A percentile compares a stretch with the other conserved stretches of the same genome.
These are phyloP conservation scores for Drosophila pallidifrons DNA, from an alignment of 1,140 invertebrate species.

Conservation along the genomic window DNA sequence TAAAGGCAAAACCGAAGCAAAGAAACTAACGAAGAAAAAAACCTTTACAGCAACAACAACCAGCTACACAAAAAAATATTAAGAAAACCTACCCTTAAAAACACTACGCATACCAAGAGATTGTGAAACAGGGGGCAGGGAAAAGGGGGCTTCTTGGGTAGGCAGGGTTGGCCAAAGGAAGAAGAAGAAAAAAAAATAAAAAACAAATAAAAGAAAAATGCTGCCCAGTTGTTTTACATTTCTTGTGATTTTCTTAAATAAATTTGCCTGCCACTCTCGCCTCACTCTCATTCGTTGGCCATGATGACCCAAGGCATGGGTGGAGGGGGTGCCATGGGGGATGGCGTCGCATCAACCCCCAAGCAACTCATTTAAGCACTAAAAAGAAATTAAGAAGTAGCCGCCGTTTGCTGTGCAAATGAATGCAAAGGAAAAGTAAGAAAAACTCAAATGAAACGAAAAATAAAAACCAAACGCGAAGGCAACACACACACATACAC, in stretches of 20 bases:
- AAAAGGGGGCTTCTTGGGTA: too few species aligned
- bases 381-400: conserved; percentile 83
- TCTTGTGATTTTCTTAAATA: conserved; percentile 79
- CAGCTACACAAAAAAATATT: conserved; percentile 17
- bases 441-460: conserved; percentile 37
- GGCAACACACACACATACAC: conserved; percentile 12
- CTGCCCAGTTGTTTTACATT: conserved; percentile 81
- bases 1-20: conserved; percentile 52
- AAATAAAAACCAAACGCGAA: conserved; percentile 37
- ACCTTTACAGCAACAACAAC: conserved; percentile 47
- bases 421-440: conserved; percentile 61
- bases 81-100: conserved; percentile 58
- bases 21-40: conserved; percentile 39
- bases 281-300: background rate
- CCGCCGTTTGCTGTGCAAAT: conserved; percentile 52
- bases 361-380: conserved; percentile 75
- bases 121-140: background rate
- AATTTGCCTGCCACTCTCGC: conserved; percentile 58
- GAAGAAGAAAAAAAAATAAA: conserved; percentile 31
- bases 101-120: conserved; percentile 7
- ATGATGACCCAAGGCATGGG: background rate
- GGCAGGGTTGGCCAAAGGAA: conserved; percentile 8
- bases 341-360: conserved; percentile 17
- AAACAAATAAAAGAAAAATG: conserved; percentile 67
- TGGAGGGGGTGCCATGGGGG: background rate